Percentiles rank a stretch among this genome's conserved stretches.
Evolutionary conservation across 2,888 invertebrate genomes (phyloP).

Genomic region (Gymnoscelis rufifasciata): DNA sequence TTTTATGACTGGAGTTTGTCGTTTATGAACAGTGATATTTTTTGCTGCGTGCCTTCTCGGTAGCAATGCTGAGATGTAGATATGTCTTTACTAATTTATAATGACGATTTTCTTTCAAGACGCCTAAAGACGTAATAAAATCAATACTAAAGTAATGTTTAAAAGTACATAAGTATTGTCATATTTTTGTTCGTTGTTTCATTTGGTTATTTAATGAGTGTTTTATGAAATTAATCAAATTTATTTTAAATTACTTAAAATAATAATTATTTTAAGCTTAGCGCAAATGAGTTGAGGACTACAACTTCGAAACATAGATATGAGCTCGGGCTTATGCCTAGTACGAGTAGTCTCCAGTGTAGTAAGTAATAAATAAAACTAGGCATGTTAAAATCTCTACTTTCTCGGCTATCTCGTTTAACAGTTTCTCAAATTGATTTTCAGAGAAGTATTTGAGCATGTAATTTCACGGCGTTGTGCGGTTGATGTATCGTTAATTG

Average conservation of each 20-base stretch:
- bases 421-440: slow-evolving; percentile 51
- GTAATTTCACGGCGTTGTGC: slow-evolving; percentile 65
- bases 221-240: too few relatives aligned
- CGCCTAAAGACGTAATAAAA: too few relatives aligned
- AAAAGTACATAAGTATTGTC: too few relatives aligned
- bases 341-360: too few relatives aligned
- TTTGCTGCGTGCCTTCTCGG: slow-evolving; percentile 24
- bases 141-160: too few relatives aligned
- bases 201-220: too few relatives aligned
- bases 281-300: too few relatives aligned
- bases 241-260: too few relatives aligned
- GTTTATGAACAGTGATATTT: slow-evolving; percentile 46
- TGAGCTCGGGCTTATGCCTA: too few relatives aligned
- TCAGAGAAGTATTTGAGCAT: slow-evolving; percentile 39
- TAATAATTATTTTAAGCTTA: too few relatives aligned
- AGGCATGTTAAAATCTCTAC: not conserved
- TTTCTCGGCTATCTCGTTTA: not conserved
- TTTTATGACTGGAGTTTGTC: slow-evolving; percentile 58
- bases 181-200: too few relatives aligned
- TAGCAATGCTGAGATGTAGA: slow-evolving; percentile 10
- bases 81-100: not conserved
- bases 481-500: slow-evolving; percentile 58
- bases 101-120: not conserved
- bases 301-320: too few relatives aligned
- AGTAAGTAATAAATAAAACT: not conserved